These are phyloP conservation scores for Odontesthes bonariensis DNA, from an alignment of 2,113 vertebrate species.

Conservation along the genomic window DNA sequence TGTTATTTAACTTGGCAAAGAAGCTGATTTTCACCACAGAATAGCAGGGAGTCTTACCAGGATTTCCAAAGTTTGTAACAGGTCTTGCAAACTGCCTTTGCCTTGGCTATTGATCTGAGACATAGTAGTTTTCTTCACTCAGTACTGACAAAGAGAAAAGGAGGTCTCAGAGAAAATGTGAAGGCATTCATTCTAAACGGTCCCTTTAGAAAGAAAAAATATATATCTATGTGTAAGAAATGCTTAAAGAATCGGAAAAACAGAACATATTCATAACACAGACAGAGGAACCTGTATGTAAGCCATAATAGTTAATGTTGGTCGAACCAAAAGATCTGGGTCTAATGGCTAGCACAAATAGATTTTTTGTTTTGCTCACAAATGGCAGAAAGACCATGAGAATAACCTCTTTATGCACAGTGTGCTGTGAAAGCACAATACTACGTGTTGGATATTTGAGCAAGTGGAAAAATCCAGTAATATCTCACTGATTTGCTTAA, in stretches of 20 bases:
- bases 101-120: conserved; percentile 93
- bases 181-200: no score
- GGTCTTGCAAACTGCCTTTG: conserved; percentile 88
- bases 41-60: conserved; percentile 92
- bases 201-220: conserved; percentile 78
- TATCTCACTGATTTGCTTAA: conserved; percentile 67
- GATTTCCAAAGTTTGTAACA: conserved; percentile 92
- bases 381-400: conserved; percentile 63
- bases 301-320: background rate
- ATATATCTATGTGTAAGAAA: conserved; percentile 89
- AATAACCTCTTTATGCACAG: conserved; percentile 56
- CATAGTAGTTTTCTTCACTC: conserved; percentile 90
- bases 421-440: conserved; percentile 69
- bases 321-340: conserved; percentile 16
- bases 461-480: conserved; percentile 76
- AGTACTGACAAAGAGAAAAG: conserved; percentile 18
- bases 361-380: conserved; percentile 58
- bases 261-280: background rate
- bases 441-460: conserved; percentile 68
- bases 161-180: background rate
- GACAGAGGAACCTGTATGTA: background rate
- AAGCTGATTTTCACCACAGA: conserved; percentile 90
- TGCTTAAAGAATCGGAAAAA: no score
- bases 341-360: conserved; percentile 66
- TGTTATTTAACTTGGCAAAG: conserved; percentile 98